phyloP scores from a whole-genome alignment of 2,888 invertebrate species.

The Quadroppia sp. region DNA sequence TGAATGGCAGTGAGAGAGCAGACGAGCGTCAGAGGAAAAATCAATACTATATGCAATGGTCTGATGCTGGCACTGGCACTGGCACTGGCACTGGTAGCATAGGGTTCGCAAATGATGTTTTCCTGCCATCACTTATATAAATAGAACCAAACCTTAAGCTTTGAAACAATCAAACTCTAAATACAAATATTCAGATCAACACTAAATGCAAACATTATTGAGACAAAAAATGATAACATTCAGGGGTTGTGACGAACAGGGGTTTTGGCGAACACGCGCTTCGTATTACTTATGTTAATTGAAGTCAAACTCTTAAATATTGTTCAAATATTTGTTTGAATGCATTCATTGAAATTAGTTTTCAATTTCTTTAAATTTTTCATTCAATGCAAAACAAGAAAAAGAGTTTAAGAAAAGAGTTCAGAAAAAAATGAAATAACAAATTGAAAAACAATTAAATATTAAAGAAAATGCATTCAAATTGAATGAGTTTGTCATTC shows the following conservation, averaged over 20 bases:
- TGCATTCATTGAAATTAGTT: too few relatives aligned
- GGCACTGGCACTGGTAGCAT: constrained; percentile 10
- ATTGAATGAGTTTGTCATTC: too few relatives aligned
- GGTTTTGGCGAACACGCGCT: background rate
- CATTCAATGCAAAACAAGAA: too few relatives aligned
- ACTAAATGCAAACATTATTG: background rate
- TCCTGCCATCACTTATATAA: constrained; percentile 14
- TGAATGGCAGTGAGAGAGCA: constrained; percentile 10
- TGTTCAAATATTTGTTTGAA: too few relatives aligned
- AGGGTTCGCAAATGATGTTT: constrained; percentile 17
- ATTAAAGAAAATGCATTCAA: too few relatives aligned
- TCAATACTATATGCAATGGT: constrained; percentile 24
- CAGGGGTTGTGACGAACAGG: background rate
- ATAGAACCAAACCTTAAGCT: background rate
- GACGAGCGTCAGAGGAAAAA: constrained; percentile 25
- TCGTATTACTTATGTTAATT: background rate
- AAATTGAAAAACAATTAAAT: too few relatives aligned
- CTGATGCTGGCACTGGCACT: constrained; percentile 5
- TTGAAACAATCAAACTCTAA: constrained; percentile 7
- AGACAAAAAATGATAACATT: background rate
- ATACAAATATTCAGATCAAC: constrained; percentile 22
- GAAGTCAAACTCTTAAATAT: background rate
- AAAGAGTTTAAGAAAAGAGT: too few relatives aligned
- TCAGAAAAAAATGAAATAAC: too few relatives aligned
- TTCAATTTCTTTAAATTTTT: too few relatives aligned